Evolutionary conservation across 2,797 vertebrate species (phyloP), one percentile per base, ranked within the genome.

Genomic region (Brachyalestes nurse): DNA sequence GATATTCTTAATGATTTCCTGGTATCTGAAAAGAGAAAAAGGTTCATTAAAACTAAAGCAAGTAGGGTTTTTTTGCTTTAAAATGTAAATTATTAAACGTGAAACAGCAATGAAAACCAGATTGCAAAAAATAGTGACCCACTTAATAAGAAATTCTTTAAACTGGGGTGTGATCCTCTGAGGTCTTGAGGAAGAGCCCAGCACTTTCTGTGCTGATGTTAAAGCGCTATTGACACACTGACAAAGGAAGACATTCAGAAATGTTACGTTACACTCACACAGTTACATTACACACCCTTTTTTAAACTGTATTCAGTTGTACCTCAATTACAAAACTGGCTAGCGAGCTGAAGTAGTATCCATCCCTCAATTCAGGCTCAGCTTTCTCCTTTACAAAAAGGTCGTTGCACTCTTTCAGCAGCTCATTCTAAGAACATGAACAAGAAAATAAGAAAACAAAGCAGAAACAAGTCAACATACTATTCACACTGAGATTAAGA

Each of bases 291-390:
- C 16, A 8, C 25, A 62, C 14, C 49, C 62, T 16, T 40, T 21
- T 14, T 34, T 77, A 47, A 25, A 42, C n/a, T 51, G 28, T 55
- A 19, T 9, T 51, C 23, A 65, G 12, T 14, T 69, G 69, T 93
- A 99, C 98, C 96, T 96, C 95, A 58, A 98, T 94, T 82, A 95
- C 87, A 87, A 97, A 95, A 12, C 93, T 95, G 72, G 95, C 92
- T 60, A 97, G 88, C 1, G 92, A 89, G 19, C 95, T 96, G 86
- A 89, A 84, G 85, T 94, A 96, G 86, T 84, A 91, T 1, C 89
- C 89, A 0, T 96, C 93, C 25, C 94, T 82, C 38, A 51, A 90
- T 16, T 82, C 85, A 0, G 96, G 96, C 51, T 92, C 97, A 14
- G 40, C 87, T 8, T 90, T 25, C 1, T 91, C 89, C 75, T 94